Evolutionary conservation across 2,888 invertebrate species (phyloP), one percentile per base, ranked within the genome.

Genomic region (Apantesis nais): DNA sequence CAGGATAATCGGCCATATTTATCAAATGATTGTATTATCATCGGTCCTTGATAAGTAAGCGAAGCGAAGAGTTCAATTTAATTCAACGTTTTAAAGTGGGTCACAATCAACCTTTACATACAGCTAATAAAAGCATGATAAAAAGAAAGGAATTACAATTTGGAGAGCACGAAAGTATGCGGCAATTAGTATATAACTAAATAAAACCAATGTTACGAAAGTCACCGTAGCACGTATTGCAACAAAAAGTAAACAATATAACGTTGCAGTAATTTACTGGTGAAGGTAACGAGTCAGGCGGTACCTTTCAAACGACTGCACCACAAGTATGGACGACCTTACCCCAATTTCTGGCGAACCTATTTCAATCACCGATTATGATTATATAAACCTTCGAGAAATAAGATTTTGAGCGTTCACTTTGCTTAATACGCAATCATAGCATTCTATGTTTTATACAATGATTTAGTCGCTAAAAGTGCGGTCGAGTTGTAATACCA

Each of bases 291-390:
- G 74, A 82, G 78, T 74, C 78, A 83, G 84, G 75, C 74, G 76
- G 74, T 83, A 82, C 82, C 83, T 85, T 86, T 85, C 83, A 78
- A 86, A 83, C 80, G 78, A 74, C 76, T 81, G 82, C 79, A 77
- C 83, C 86, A 88, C 85, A 85, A 87, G 85, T 83, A 72, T 62
- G 44, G 41, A 78, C 81, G 91, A 86, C 93, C 92, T 92, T 90
- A 92, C 88, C 84, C 89, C 80, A 85, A 82, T 88, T 88, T 85
- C 84, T 84, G 87, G 82, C 83, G 81, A 86, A 87, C 85, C 84
- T 79, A 86, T 86, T 89, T 89, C 85, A 85, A 85, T 86, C 83
- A 76, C 82, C 83, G 86, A 84, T 85, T 85, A 83, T 85, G 83
- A 78, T 48, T 58, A 58, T n/a, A n/a, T 58, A 84, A 89, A 83